These are phyloP conservation scores for Xiphorhynchus erythropygius DNA, from an alignment of 2,797 vertebrate genomes.

Conservation along the genomic window DNA sequence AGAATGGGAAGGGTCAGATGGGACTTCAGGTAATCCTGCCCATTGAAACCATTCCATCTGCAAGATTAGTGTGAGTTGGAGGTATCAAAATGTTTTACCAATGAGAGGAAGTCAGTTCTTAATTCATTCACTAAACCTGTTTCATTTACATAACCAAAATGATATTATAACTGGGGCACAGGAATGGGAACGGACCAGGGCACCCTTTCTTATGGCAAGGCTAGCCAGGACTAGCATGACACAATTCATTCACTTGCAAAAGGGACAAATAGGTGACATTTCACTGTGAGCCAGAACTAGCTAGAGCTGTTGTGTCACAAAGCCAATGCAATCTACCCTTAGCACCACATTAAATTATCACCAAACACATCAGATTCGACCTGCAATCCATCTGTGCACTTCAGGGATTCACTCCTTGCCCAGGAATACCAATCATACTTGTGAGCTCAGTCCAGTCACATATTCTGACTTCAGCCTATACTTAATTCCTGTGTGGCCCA, in stretches of 20 bases:
- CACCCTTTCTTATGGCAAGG: not conserved
- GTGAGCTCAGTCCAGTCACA: not conserved
- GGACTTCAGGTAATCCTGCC: not conserved
- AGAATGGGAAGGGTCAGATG: not conserved
- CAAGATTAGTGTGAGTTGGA: not conserved
- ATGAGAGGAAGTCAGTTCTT: not conserved
- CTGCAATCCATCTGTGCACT: not conserved
- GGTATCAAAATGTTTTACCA: not conserved
- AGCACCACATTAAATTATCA: not conserved
- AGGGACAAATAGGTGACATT: not conserved
- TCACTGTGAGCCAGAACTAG: constrained; percentile 4
- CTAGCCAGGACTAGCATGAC: not conserved
- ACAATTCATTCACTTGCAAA: not conserved
- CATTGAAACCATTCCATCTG: not conserved
- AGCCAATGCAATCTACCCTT: not conserved
- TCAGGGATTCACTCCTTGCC: not conserved
- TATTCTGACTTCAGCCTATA: not conserved
- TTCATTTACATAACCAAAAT: constrained; percentile 29
- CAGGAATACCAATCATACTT: not conserved
- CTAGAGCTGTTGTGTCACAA: not conserved
- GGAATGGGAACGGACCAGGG: not conserved
- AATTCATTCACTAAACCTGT: constrained; percentile 8
- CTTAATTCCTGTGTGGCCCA: not conserved
- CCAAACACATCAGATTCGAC: not conserved
- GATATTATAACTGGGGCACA: not conserved